These are phyloP conservation scores for Salmo trutta DNA, from an alignment of 2,797 vertebrate genomes.

Conservation along the genomic window DNA sequence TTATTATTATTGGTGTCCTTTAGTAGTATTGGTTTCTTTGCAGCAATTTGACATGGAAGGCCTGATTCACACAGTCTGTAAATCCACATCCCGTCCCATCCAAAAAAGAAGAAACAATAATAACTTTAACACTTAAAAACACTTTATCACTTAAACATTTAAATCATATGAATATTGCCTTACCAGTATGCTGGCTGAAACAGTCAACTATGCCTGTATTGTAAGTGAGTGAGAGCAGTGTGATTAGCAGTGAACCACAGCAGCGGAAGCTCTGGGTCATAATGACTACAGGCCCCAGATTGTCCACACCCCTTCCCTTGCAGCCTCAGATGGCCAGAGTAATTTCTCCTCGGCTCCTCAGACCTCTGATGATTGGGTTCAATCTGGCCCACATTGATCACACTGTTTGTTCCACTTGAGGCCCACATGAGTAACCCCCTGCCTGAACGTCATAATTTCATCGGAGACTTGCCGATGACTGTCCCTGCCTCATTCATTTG, in stretches of 20 bases:
- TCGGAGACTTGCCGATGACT: slow-evolving; percentile 41
- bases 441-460: slow-evolving; percentile 66
- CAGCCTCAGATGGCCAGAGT: slow-evolving; percentile 3
- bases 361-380: slow-evolving; percentile 11
- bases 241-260: slow-evolving; percentile 5
- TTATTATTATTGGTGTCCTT: too few relatives aligned
- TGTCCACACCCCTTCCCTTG: not conserved
- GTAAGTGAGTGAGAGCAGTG: not conserved
- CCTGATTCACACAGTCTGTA: too few relatives aligned
- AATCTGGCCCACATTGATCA: slow-evolving; percentile 9
- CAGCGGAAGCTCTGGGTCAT: not conserved
- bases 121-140: too few relatives aligned
- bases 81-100: too few relatives aligned
- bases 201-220: not conserved
- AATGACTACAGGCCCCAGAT: not conserved
- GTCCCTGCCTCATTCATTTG: slow-evolving; percentile 63
- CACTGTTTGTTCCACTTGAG: slow-evolving; percentile 14
- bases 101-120: not conserved
- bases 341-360: not conserved
- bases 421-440: not conserved
- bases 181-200: not conserved
- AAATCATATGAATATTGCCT: not conserved
- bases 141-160: too few relatives aligned
- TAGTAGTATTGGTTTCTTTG: too few relatives aligned
- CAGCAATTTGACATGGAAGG: too few relatives aligned